Conservation (phyloP, 2,797 vertebrate species). For the Esox lucius region DNA sequence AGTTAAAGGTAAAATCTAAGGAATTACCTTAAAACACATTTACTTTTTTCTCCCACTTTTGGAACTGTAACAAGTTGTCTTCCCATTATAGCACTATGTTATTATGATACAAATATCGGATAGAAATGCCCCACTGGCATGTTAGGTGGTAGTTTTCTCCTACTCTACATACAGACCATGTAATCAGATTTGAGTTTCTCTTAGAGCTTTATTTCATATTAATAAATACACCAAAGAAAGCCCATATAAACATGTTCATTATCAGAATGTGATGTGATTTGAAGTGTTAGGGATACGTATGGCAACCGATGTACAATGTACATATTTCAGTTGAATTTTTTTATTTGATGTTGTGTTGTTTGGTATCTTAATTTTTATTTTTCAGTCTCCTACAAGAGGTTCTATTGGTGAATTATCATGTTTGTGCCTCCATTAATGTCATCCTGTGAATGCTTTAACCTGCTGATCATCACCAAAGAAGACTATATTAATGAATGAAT, state of each 20-base stretch:
- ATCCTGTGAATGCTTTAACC: slow-evolving; percentile 16
- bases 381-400: slow-evolving; percentile 29
- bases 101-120: slow-evolving; percentile 2
- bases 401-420: slow-evolving; percentile 26
- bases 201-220: slow-evolving; percentile 22
- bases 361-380: slow-evolving; percentile 18
- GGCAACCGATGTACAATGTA: background rate
- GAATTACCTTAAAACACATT: background rate
- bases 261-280: slow-evolving; percentile 17
- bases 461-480: slow-evolving; percentile 34
- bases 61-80: slow-evolving; percentile 14
- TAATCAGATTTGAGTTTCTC: background rate
- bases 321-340: slow-evolving; percentile 13
- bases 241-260: slow-evolving; percentile 19
- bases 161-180: background rate
- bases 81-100: slow-evolving; percentile 17
- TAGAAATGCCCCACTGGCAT: background rate
- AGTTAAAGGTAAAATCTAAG: background rate
- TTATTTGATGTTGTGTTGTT: slow-evolving; percentile 30
- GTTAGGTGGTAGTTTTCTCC: background rate
- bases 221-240: slow-evolving; percentile 61
- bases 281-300: slow-evolving; percentile 12
- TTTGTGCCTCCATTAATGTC: slow-evolving; percentile 58
- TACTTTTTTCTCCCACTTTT: slow-evolving; percentile 5
- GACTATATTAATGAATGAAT: slow-evolving; percentile 23